Evolutionary conservation across 2,797 vertebrate genomes (phyloP).

Genomic region (Calcarius lapponicus): DNA sequence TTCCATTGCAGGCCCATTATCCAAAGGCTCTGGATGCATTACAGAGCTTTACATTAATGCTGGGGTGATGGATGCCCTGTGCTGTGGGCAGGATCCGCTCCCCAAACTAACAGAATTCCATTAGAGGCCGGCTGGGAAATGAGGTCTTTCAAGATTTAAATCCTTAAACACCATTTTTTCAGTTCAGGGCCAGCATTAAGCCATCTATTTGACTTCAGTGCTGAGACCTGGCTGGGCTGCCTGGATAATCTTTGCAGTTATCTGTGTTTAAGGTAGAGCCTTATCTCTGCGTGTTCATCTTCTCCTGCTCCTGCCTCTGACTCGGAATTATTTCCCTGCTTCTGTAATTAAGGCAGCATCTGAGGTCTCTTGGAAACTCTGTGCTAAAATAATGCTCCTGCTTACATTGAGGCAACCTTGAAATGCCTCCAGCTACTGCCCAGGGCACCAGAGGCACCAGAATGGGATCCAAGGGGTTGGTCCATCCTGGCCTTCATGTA

Average conservation of each 20-base stretch:
- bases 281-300: slow-evolving; percentile 47
- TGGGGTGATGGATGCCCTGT: slow-evolving; percentile 41
- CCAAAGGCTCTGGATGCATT: slow-evolving; percentile 14
- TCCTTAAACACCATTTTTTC: not conserved
- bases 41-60: slow-evolving; percentile 49
- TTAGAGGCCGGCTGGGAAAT: slow-evolving; percentile 32
- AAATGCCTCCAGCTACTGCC: not conserved
- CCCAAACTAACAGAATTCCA: slow-evolving; percentile 37
- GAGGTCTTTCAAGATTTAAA: slow-evolving; percentile 51
- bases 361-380: slow-evolving; percentile 41
- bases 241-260: slow-evolving; percentile 61
- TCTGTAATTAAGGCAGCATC: slow-evolving; percentile 28
- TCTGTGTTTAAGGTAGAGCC: slow-evolving; percentile 60
- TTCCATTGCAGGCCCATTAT: not conserved
- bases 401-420: not conserved
- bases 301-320: not conserved
- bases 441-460: rapidly evolving
- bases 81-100: slow-evolving; percentile 8
- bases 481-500: not conserved
- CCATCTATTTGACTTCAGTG: slow-evolving; percentile 32
- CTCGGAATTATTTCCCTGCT: not conserved
- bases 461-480: not conserved
- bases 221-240: slow-evolving; percentile 25
- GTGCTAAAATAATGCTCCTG: slow-evolving; percentile 1
- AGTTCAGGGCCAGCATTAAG: slow-evolving; percentile 35